These are phyloP conservation scores for Actinemys pallida DNA, from an alignment of 2,113 vertebrate species.

Conservation along the genomic window DNA sequence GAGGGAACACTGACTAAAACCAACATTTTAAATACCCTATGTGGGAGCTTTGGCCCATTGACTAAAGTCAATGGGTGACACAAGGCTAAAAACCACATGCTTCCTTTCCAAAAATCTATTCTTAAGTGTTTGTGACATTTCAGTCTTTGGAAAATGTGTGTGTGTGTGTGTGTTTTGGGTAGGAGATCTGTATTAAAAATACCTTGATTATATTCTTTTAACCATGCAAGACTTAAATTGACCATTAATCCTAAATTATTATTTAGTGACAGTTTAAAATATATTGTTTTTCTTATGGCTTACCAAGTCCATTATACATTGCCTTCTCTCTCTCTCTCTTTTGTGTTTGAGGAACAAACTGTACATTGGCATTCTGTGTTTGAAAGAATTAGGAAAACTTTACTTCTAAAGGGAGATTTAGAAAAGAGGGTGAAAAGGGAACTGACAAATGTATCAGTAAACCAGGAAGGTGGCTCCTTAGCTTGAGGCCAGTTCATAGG, in stretches of 20 bases:
- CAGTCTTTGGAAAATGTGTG: background rate
- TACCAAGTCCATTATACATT: background rate
- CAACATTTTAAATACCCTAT: background rate
- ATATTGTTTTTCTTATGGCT: background rate
- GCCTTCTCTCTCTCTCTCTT: background rate
- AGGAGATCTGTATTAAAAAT: background rate
- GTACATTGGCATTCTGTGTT: background rate
- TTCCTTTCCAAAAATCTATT: background rate
- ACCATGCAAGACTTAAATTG: background rate
- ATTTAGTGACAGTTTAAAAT: background rate
- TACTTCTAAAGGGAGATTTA: background rate
- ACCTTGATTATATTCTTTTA: background rate
- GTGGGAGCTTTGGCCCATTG: background rate
- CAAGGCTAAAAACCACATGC: background rate
- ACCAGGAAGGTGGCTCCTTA: slow-evolving; percentile 17
- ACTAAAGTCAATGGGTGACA: background rate
- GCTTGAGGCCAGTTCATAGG: background rate
- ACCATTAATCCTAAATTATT: background rate
- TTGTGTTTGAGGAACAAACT: background rate
- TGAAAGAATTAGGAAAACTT: background rate
- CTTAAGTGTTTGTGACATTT: background rate
- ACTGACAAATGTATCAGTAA: background rate
- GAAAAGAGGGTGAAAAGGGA: background rate
- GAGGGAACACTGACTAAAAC: background rate
- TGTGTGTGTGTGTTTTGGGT: background rate